phyloP scores from a whole-genome alignment of 2,113 vertebrate genomes.

The Smithornis capensis region DNA sequence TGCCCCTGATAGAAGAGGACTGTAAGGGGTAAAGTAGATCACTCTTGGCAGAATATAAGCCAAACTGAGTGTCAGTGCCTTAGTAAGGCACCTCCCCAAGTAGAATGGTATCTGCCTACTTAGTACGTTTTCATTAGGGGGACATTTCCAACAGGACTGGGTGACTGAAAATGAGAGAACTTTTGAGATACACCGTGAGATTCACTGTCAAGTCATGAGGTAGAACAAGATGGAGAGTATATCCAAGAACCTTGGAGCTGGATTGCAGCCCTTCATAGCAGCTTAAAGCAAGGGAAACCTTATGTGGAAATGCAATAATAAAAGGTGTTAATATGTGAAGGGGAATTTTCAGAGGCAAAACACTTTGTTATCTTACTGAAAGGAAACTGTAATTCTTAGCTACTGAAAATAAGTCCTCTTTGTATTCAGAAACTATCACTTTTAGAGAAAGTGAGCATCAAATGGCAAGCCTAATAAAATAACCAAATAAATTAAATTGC shows the following conservation, averaged over 20 bases:
- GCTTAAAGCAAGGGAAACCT: not conserved
- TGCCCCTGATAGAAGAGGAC: not conserved
- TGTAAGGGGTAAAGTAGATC: not conserved
- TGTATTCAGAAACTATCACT: not conserved
- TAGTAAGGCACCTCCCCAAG: not conserved
- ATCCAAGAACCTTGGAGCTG: not conserved
- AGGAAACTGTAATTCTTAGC: not conserved
- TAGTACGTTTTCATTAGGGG: not conserved
- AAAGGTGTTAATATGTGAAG: not conserved
- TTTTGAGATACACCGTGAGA: not conserved
- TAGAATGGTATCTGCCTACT: not conserved
- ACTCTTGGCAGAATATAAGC: not conserved
- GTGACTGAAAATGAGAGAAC: not conserved
- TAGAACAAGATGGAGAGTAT: not conserved
- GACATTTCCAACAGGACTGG: not conserved
- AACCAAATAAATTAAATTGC: not conserved
- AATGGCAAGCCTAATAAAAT: not conserved
- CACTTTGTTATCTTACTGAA: not conserved
- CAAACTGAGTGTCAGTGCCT: not conserved
- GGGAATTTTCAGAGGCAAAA: not conserved
- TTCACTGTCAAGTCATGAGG: not conserved
- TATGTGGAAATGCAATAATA: not conserved
- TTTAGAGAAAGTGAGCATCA: not conserved
- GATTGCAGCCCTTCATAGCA: not conserved
- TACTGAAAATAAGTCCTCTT: not conserved